Conservation (phyloP, 2,113 vertebrate species). For the Fukomys damarensis region DNA sequence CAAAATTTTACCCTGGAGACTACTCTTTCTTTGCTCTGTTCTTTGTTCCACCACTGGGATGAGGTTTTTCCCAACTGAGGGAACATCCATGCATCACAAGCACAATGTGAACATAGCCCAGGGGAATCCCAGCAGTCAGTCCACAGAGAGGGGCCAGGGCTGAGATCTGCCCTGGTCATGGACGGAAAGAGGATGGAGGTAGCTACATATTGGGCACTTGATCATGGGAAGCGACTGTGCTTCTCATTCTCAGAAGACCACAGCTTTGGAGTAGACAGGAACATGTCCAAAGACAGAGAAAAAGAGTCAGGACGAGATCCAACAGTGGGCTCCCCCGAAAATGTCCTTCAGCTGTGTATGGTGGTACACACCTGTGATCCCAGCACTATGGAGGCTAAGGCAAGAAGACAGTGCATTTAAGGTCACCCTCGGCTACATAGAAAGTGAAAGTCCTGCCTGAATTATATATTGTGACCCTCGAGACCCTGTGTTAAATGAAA, state of each 20-base stretch:
- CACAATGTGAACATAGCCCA: neutral
- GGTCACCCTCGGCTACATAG: neutral
- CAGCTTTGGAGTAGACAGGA: neutral
- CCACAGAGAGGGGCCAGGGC: neutral
- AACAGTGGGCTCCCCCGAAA: neutral
- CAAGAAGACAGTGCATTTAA: neutral
- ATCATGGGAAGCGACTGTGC: neutral
- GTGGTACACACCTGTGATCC: neutral
- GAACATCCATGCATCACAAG: rapidly evolving
- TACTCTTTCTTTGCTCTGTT: neutral
- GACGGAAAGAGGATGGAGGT: neutral
- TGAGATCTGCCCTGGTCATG: neutral
- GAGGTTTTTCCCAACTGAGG: neutral
- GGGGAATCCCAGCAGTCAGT: neutral
- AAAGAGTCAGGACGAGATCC: neutral
- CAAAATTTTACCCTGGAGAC: neutral
- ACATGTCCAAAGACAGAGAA: rapidly evolving
- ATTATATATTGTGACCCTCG: neutral
- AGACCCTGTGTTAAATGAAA: neutral
- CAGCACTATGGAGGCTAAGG: neutral
- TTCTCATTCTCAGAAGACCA: neutral
- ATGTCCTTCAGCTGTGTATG: neutral
- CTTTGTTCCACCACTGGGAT: neutral
- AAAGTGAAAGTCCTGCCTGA: neutral
- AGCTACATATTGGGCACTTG: too few relatives aligned